phyloP scores from a whole-genome alignment of 2,888 invertebrate genomes.

The Apotomis capreana region DNA sequence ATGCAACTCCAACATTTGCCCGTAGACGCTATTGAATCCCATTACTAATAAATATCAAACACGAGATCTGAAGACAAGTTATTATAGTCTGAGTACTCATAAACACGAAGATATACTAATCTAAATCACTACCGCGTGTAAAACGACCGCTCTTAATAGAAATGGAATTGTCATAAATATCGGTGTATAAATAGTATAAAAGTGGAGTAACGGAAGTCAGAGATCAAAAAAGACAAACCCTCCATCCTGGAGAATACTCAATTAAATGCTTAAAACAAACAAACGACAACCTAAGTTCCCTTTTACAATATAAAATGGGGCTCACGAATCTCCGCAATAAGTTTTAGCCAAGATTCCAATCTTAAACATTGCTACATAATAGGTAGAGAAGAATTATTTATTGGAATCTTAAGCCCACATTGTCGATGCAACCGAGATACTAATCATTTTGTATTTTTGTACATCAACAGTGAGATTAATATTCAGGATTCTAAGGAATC shows the following conservation, averaged over 20 bases:
- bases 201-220: neutral
- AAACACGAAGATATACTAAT: conserved; percentile 20
- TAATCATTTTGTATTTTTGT: no score
- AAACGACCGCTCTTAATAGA: conserved; percentile 3
- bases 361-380: no score
- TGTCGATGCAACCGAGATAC: no score
- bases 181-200: neutral
- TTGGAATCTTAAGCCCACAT: no score
- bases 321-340: no score
- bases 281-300: neutral
- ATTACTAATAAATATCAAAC: conserved; percentile 26
- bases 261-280: neutral
- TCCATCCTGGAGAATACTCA: neutral
- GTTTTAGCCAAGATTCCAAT: no score
- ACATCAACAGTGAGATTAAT: no score
- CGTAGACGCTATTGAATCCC: conserved; percentile 51
- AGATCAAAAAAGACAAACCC: conserved; percentile 11
- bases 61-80: neutral
- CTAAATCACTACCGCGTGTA: neutral
- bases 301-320: no score
- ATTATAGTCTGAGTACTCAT: conserved; percentile 5
- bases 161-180: conserved; percentile 18
- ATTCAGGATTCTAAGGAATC: no score
- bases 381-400: no score
- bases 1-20: conserved; percentile 60